Base-by-base conservation (phyloP, 2,797 vertebrate genomes). In the Mormyrops boulengeri region DNA sequence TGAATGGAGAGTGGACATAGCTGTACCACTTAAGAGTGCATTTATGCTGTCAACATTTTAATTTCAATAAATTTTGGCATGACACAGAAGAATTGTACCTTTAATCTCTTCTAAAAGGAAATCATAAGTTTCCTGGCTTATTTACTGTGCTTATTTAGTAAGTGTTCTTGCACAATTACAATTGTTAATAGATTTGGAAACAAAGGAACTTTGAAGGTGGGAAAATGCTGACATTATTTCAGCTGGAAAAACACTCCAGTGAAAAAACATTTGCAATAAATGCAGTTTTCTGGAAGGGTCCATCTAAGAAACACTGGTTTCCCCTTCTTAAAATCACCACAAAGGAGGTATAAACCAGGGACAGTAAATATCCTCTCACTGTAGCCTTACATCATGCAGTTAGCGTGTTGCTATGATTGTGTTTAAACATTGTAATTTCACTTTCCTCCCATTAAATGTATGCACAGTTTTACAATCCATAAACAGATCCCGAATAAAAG, bases 121-220 rank as follows among this genome's bases (percentile, higher is more conserved):
- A 98, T 97, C 97, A 97, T 96, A 97, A 95, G 94, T 96, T 98
- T 98, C 97, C 97, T 98, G 97, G 96, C 97, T 97, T 98, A 97
- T 98, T 99, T 98, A 97, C 97, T 96, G 97, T 97, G 96, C 96
- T 96, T 97, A 98, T 97, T 97, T 98, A 99, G 97, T 97, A 97
- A 98, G 97, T 96, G 97, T 97, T 98, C 97, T 97, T 96, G 97
- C 97, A 98, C 97, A 98, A 99, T 99, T 99, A 98, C 97, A 98
- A 99, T 98, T 98, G 98, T 99, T 99, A 99, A 99, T 98, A 99
- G 98, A 98, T 98, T 97, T 97, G 96, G 97, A 98, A 99, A 99
- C 97, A 98, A 97, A 97, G 96, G 97, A 97, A 97, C 98, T 98
- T 98, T 98, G 98, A 99, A 99, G 98, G 98, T 98, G 96, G 97